Conservation (phyloP, 2,113 vertebrate species). For the Lichenostomus cassidix region DNA sequence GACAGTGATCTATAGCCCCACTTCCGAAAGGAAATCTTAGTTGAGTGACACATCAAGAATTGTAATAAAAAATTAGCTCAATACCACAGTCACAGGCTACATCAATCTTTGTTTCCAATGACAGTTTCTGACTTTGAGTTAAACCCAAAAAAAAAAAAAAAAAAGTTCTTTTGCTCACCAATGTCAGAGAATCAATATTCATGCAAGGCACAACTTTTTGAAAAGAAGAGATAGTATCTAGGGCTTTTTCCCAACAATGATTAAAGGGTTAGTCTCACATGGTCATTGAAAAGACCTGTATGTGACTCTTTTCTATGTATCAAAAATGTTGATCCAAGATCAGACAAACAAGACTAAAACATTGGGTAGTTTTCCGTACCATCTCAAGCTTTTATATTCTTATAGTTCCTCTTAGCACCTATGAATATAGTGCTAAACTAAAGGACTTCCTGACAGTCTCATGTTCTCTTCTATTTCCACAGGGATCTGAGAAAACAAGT, state of each 20-base stretch:
- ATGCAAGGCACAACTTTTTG: not conserved
- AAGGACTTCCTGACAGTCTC: not conserved
- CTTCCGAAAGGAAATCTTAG: slow-evolving; percentile 67
- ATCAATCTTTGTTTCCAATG: slow-evolving; percentile 71
- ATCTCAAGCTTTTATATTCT: not conserved
- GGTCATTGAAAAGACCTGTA: not conserved
- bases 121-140: slow-evolving; percentile 49
- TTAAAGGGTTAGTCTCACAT: not conserved
- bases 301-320: not conserved
- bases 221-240: not conserved
- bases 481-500: not conserved
- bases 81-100: slow-evolving; percentile 49
- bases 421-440: not conserved
- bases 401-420: not conserved
- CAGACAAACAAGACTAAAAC: not conserved
- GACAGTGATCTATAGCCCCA: slow-evolving; percentile 64
- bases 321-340: not conserved
- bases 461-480: not conserved
- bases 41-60: slow-evolving; percentile 69
- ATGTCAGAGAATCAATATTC: slow-evolving; percentile 44
- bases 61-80: slow-evolving; percentile 76
- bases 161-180: not conserved
- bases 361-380: not conserved
- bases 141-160: not conserved
- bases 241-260: not conserved